Evolutionary conservation across 2,888 invertebrate species (phyloP), one percentile per base, ranked within the genome.

Genomic region (Litoditis marina): DNA sequence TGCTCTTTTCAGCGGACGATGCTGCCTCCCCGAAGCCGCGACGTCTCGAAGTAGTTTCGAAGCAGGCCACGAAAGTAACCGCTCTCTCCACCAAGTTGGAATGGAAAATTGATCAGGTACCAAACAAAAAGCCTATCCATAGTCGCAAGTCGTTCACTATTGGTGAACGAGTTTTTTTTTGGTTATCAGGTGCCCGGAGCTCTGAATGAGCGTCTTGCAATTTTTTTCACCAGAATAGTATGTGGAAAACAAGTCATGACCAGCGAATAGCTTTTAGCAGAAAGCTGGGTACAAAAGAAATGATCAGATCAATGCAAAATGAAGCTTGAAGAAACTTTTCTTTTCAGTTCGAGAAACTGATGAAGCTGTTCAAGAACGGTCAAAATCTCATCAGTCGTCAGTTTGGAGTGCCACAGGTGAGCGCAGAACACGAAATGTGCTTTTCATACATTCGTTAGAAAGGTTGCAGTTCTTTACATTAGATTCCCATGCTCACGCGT

Each of bases 51-150:
- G 74, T 76, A 13, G 70, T 77, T 11, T 76, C 76, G 19, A 76
- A 77, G 50, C 76, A 78, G 54, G 71, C 73, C 1, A 78, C 77
- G 6, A 74, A 76, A 52, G 78, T 80, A 2, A 73, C 73, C 8
- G 79, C 79, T 0, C 65, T 80, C 16, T 76, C 78, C 0, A 72
- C 80, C n/a, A 77, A 77, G 55, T 56, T 80, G 7, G 77, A 78
- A 64, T 80, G 80, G 80, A 76, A 79, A 60, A 78, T 80, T 46
- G 79, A 79, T 28, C 79, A 79, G 72, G 76, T 72, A 25, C 1
- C 8, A n/a, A n/a, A 13, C 39, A 39, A 39, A 39, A 39, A 39
- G 11, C 11, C 13, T 39, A 39, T 39, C n/a, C n/a, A n/a, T n/a
- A n/a, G n/a, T n/a, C 19, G 11, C 8, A 19, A 47, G 8, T 16